Percentiles rank a stretch among this genome's conserved stretches.
phyloP scores from a whole-genome alignment of 2,888 invertebrate genomes.

The Noctua janthina region DNA sequence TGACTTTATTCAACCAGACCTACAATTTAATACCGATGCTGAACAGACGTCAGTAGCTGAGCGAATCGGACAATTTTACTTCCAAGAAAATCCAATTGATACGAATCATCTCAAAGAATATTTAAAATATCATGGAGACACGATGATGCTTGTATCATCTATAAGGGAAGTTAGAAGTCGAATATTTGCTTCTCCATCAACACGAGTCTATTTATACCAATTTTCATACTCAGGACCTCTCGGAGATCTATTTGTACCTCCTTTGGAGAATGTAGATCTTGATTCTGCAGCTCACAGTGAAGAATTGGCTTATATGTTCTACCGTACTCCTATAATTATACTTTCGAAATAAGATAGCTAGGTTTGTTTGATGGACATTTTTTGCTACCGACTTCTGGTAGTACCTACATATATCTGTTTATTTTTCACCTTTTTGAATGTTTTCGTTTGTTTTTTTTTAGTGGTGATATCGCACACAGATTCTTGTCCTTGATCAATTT shows the following conservation, averaged over 20 bases:
- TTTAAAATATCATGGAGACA: constrained; percentile 83
- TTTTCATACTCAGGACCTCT: constrained; percentile 84
- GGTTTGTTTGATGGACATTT: too few relatives aligned
- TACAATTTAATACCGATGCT: constrained; percentile 74
- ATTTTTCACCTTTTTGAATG: too few relatives aligned
- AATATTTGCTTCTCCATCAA: constrained; percentile 64
- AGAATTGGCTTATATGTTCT: constrained; percentile 83
- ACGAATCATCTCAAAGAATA: constrained; percentile 71
- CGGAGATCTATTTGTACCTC: constrained; percentile 76
- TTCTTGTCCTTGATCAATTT: neutral
- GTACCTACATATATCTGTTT: too few relatives aligned
- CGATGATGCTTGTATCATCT: constrained; percentile 83
- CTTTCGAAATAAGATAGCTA: too few relatives aligned
- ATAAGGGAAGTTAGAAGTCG: constrained; percentile 81
- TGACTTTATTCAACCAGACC: constrained; percentile 83
- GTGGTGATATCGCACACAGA: too few relatives aligned
- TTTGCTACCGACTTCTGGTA: too few relatives aligned
- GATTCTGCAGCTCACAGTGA: constrained; percentile 82
- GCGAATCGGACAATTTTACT: constrained; percentile 78
- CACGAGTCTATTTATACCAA: constrained; percentile 81
- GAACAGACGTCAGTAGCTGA: constrained; percentile 70
- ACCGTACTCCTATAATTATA: constrained; percentile 51
- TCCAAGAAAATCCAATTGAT: constrained; percentile 71
- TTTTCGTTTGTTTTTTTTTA: too few relatives aligned
- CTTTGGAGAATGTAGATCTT: constrained; percentile 69